Evolutionary conservation across 2,888 invertebrate species (phyloP), one percentile per base, ranked within the genome.

Genomic region (Macropis europaea): DNA sequence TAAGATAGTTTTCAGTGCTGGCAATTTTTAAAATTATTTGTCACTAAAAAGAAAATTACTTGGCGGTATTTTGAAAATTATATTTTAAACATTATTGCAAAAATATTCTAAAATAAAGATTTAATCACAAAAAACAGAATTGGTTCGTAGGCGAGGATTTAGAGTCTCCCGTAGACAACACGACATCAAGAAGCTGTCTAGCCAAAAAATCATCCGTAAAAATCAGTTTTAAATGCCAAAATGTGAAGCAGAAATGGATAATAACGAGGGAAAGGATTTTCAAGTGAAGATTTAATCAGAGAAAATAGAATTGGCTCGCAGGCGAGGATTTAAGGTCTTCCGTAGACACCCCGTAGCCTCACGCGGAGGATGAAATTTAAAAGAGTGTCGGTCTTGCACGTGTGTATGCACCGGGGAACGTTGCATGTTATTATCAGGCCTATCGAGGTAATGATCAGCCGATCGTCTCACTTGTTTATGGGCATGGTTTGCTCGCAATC

Each of bases 381-480:
- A 62, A 67, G 59, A 57, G 57, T 70, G 61, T 77, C 72, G 77
- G 70, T n/a, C 71, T 70, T 62, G 69, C 52, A 78, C 83, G 80
- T 82, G 82, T 82, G 82, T 74, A 77, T 53, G 68, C 34, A 26
- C 22, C 52, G 52, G 13, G 32, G 47, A 36, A 45, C 75, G 71
- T 83, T 84, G 86, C 86, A 85, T 87, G 84, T 84, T 84, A 87
- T 87, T 86, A 87, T 86, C 85, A 78, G 63, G 73, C 67, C 82
- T 79, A 79, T 82, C 77, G 79, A 68, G 70, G 78, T 87, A 85
- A 87, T 84, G 83, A 87, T 81, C 81, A 83, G 69, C 75, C 85
- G 85, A 86, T 86, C 83, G 81, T 81, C 82, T 78, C 79, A 79
- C 85, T 86, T 86, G 86, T 87, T 88, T 87, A 87, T 85, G 84